Base-by-base conservation (phyloP, 2,888 invertebrate species). In the Cancer borealis region DNA sequence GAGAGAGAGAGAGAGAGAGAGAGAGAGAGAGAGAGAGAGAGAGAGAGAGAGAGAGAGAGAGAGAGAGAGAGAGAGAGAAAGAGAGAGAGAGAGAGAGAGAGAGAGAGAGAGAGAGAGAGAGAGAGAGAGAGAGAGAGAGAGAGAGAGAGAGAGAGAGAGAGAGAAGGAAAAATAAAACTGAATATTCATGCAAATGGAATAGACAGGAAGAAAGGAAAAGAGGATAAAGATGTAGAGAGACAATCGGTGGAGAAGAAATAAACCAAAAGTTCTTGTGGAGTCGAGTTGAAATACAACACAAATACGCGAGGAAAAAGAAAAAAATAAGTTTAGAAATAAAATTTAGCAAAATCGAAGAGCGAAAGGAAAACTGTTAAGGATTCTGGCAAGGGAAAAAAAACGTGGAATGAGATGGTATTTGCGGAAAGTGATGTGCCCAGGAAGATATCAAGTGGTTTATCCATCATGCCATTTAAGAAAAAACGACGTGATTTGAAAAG, bases 331-430 rank as follows among this genome's bases (percentile, higher is more conserved):
- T 0, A 66, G n/a, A 26, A 73, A n/a, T n/a, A 21, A 73, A 26
- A n/a, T 73, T 6, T 5, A 73, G 4, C n/a, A 5, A 30, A 79
- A 79, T 79, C 30, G 79, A 79, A 79, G 30, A 79, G 30, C 79
- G 79, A 79, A 79, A 10, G 79, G 79, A 79, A 79, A 79, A 79
- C 79, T 12, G 79, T 79, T 79, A 79, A 79, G 30, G 79, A 79
- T 79, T 79, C 79, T 26, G 79, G 79, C 66, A 30, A 26, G 30
- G 26, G 79, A 26, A 26, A 79, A 66, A n/a, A 66, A 66, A 5
- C 21, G 3, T 79, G 79, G 79, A 30, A 79, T 79, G 79, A 79
- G 79, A 26, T 26, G 30, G 79, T 30, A 30, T 79, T 30, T 79
- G 79, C 12, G 30, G 30, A 79, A 79, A 79, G 79, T 79, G 30